Percentiles rank a stretch among this genome's conserved stretches.
Evolutionary conservation across 2,113 vertebrate genomes (phyloP).

Genomic region (Boleophthalmus pectinirostris): DNA sequence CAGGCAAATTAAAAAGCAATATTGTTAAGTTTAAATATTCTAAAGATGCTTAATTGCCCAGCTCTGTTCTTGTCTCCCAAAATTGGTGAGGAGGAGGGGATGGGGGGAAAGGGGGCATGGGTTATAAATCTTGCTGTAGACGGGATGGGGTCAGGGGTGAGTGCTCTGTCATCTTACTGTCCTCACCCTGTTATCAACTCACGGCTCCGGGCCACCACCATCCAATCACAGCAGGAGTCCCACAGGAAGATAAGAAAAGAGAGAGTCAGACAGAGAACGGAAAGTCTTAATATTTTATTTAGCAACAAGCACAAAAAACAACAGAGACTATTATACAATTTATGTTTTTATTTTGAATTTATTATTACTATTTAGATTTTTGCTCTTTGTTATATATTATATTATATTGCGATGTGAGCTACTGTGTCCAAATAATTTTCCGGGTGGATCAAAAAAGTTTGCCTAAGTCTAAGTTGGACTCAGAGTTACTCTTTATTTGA

Average conservation of each 20-base stretch:
- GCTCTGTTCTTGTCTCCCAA: not conserved
- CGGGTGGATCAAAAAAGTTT: too few relatives aligned
- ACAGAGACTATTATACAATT: too few relatives aligned
- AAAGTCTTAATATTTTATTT: not conserved
- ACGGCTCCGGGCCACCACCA: slow-evolving; percentile 2
- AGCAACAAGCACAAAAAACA: not conserved
- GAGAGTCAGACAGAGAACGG: not conserved
- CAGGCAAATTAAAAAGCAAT: too few relatives aligned
- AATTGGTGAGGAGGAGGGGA: slow-evolving; percentile 4
- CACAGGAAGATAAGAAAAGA: not conserved
- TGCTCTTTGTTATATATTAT: too few relatives aligned
- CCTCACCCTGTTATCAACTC: slow-evolving; percentile 13
- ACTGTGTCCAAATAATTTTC: too few relatives aligned
- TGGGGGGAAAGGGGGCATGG: too few relatives aligned
- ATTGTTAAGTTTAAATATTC: not conserved
- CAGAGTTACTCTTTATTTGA: too few relatives aligned
- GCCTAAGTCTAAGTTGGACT: too few relatives aligned
- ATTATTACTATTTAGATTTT: too few relatives aligned
- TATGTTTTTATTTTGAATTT: too few relatives aligned
- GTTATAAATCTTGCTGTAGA: slow-evolving; percentile 3
- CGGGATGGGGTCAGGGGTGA: not conserved
- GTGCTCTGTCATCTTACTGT: slow-evolving; percentile 17
- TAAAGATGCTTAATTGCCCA: not conserved
- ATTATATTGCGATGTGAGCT: too few relatives aligned
- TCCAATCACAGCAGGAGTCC: not conserved